These are phyloP conservation scores for Oncorhynchus kisutch DNA, from an alignment of 2,113 vertebrate genomes.

Conservation along the genomic window DNA sequence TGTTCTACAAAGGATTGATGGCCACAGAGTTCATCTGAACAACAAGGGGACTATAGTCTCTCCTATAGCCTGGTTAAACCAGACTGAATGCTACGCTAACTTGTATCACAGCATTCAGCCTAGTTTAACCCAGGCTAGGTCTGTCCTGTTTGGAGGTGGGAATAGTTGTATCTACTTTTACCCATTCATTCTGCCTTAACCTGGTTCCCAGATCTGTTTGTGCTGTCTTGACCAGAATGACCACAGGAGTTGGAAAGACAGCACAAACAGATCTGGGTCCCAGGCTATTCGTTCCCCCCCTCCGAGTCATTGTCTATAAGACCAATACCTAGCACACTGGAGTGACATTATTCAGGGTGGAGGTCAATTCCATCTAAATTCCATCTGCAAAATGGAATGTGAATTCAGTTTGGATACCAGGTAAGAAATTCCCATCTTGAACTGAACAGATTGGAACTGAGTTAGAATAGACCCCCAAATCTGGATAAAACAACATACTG, in stretches of 20 bases:
- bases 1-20: slow-evolving; percentile 69
- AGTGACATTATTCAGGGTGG: no score
- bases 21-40: slow-evolving; percentile 61
- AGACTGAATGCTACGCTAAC: slow-evolving; percentile 34
- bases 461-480: no score
- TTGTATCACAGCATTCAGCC: slow-evolving; percentile 30
- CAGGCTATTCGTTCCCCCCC: no score
- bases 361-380: no score
- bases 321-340: background rate
- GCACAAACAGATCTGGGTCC: no score
- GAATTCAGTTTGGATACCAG: no score
- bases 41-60: slow-evolving; percentile 34
- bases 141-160: background rate
- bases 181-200: background rate
- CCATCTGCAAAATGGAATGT: background rate
- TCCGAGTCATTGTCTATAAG: background rate
- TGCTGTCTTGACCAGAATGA: no score
- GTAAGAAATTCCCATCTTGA: no score
- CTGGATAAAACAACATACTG: background rate
- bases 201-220: background rate
- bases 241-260: no score
- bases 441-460: no score
- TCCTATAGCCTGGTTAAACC: slow-evolving; percentile 17
- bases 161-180: background rate
- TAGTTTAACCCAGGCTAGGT: background rate